Base-by-base conservation (phyloP, 2,888 invertebrate species). In the Byasa hedistus region DNA sequence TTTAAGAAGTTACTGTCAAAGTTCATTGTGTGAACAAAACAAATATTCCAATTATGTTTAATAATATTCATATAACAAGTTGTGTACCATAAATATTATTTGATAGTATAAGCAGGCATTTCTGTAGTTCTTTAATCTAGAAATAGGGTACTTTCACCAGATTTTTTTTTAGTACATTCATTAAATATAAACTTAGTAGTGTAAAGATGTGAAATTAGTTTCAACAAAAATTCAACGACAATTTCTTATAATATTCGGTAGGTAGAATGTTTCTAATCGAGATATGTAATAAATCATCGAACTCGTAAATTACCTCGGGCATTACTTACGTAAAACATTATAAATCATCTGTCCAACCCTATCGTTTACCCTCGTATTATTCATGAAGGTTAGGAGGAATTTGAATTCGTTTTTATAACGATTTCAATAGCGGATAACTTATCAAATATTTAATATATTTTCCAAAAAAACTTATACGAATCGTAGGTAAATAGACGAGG, bases 261-360 rank as follows among this genome's bases (percentile, higher is more conserved):
- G 44, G 22, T 48, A 44, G 58, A 58, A 48, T 55, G 32, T 24
- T 66, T 62, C 58, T 62, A 66, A 66, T 62, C 57, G 52, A 55
- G 61, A 58, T 59, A 54, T 62, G 44, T 66, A 66, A 66, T 66
- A 66, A 66, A 66, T 66, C 66, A 66, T 55, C 61, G 24, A 54
- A 66, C 66, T 54, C 58, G 54, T 62, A 62, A 65, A 65, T 66
- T 59, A 59, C 59, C 27, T 5, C 59, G 54, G 54, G 54, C 64
- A 24, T 54, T 59, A 59, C 64, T 64, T 55, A 66, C 58, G 55
- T 62, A 62, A 65, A 62, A 66, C 54, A 62, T 62, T 62, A 66
- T 66, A 62, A 66, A 66, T 66, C 65, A 61, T 61, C 57, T 44
- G 23, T 54, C 66, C 58, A 62, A 66, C 66, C 66, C 57, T 66